Evolutionary conservation across 2,113 vertebrate species (phyloP), one percentile per base, ranked within the genome.

Genomic region (Pteronura brasiliensis): DNA sequence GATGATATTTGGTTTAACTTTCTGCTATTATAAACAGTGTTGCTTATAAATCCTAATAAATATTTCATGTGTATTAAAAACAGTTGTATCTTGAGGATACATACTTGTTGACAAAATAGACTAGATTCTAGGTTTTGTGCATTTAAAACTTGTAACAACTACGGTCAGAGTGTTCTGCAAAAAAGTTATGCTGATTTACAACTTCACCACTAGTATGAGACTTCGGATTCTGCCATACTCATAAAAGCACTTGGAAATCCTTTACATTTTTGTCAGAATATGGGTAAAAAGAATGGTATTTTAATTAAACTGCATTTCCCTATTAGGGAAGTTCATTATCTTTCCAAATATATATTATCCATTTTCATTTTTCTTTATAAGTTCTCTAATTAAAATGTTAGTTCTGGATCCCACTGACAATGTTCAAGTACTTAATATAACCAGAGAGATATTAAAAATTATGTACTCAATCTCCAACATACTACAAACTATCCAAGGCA

Each of bases 341-440:
- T 87, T 85, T n/a, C 71, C n/a, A 95, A n/a, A 84, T 71, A 96
- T 27, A 57, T 52, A 83, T n/a, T 72, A 61, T 9, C 7, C 7
- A 84, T 79, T 93, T 92, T 81, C 44, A 80, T 86, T 93, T 92
- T 88, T 63, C 71, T 87, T n/a, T 92, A n/a, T 72, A 84, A 92
- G 57, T 85, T 84, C 9, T 90, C 94, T 95, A 69, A 85, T 80
- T 88, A 65, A 67, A 81, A 85, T 4, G 25, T 36, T 85, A 76
- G 82, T 59, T 86, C 81, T 87, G 93, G 55, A 95, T 76, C 7
- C 55, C 34, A 90, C 0, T 74, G 72, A 92, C 39, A 83, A 69
- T 36, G 67, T n/a, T 47, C n/a, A 89, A 86, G 18, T 25, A 85
- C 71, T 76, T 96, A 31, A 83, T 96, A 71, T 55, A 90, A 90